phyloP scores from a whole-genome alignment of 2,888 invertebrate species.

The Aquatica leii region DNA sequence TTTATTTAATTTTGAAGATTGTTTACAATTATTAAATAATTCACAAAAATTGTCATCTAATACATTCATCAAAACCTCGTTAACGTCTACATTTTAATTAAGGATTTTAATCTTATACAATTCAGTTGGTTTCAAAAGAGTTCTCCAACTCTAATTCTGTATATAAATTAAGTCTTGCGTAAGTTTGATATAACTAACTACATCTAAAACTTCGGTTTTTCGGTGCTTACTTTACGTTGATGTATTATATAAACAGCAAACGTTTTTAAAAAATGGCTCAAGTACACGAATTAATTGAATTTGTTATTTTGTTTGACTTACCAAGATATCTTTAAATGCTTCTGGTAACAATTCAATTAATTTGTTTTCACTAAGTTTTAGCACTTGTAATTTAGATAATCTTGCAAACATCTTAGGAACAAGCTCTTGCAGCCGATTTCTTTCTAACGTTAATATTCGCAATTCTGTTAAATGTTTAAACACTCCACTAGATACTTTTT shows the following conservation, averaged over 20 bases:
- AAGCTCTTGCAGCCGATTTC: constrained; percentile 73
- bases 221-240: not conserved
- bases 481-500: constrained; percentile 76
- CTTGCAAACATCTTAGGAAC: constrained; percentile 78
- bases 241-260: constrained; percentile 14
- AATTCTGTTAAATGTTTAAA: constrained; percentile 78
- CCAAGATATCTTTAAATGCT: constrained; percentile 77
- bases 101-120: too few species aligned
- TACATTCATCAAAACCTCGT: too few species aligned
- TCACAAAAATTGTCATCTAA: too few species aligned
- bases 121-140: too few species aligned
- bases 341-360: constrained; percentile 78
- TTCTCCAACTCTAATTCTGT: too few species aligned
- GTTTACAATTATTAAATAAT: too few species aligned
- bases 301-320: constrained; percentile 57
- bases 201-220: not conserved
- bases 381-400: constrained; percentile 73
- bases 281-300: not conserved
- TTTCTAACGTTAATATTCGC: constrained; percentile 70
- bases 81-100: too few species aligned
- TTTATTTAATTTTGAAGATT: too few species aligned
- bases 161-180: too few species aligned
- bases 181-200: too few species aligned
- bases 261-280: constrained; percentile 11
- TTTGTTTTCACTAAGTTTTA: constrained; percentile 80